A percentile compares a stretch with the other conserved stretches of the same genome.
These are phyloP conservation scores for Thamnophis elegans DNA, from an alignment of 2,797 vertebrate genomes.

Conservation along the genomic window DNA sequence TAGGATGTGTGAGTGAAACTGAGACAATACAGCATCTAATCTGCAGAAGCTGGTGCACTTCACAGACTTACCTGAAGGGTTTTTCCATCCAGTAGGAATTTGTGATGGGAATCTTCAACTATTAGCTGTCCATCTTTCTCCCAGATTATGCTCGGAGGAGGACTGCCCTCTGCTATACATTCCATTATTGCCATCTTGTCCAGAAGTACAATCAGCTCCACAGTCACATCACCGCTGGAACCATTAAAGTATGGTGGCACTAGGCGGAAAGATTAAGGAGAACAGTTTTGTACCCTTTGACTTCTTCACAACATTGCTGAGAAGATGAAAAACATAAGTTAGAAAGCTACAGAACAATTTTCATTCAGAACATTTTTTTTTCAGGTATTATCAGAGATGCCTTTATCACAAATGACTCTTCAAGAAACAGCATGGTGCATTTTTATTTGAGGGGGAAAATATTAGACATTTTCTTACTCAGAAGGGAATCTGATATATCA, in stretches of 20 bases:
- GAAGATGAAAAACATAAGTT: background rate
- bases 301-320: background rate
- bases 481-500: background rate
- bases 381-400: background rate
- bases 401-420: background rate
- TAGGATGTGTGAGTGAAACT: background rate
- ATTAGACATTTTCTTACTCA: background rate
- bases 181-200: conserved; percentile 79
- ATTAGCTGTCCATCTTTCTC: conserved; percentile 83
- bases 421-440: background rate
- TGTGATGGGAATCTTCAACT: conserved; percentile 66
- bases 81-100: conserved; percentile 79
- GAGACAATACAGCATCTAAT: background rate
- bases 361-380: background rate
- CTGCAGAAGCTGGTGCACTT: background rate
- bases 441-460: background rate
- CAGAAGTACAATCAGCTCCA: conserved; percentile 84
- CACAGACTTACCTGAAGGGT: conserved; percentile 79
- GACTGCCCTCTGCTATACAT: conserved; percentile 83
- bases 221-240: conserved; percentile 72
- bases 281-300: background rate
- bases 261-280: conserved; percentile 55
- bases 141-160: conserved; percentile 85
- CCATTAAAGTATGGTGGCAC: conserved; percentile 87
- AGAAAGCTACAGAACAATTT: background rate